Evolutionary conservation across 92 coral and sea anemone genomes (phyloP), one percentile per base, ranked within the genome.

Genomic region (Anthopleura xanthogrammica): DNA sequence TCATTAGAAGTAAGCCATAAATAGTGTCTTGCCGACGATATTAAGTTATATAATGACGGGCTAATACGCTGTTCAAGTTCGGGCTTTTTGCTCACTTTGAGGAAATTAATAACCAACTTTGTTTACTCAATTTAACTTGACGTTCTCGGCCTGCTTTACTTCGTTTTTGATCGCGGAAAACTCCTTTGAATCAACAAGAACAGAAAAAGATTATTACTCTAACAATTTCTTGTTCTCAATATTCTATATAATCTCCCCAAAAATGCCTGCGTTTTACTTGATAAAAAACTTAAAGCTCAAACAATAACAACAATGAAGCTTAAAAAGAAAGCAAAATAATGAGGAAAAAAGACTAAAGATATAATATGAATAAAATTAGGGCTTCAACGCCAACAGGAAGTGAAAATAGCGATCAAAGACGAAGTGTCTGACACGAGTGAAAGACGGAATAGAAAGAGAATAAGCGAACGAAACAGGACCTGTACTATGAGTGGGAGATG

Each of bases 81-180:
- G 70, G 70, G 70, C 14, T 62, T 62, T 62, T 62, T 62, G 39
- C 24, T 62, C 70, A 62, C 70, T 20, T n/a, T 62, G 70, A 62
- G 70, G 24, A 62, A 62, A 62, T 62, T 62, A 62, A 62, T 62
- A 62, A 62, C 36, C 39, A 3, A 9, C 70, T n/a, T 20, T 62
- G 12, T 62, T 62, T 62, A 62, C 29, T 62, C 19, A 20, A 62
- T 62, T 12, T 62, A 62, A 62, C 7, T 20, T 23, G 70, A 62
- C 70, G 36, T n/a, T 62, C 29, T 62, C 23, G 58, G 58, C 58
- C 11, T 54, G 11, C 11, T 54, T 20, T 20, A 62, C 29, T 29
- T 62, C 70, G 20, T 1, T 62, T 62, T n/a, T 20, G 14, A 23
- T 20, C 29, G 24, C 36, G 36, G 36, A 62, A 23, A 62, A 20